These are phyloP conservation scores for Andrena chrysosceles DNA, from an alignment of 2,888 invertebrate species.

Conservation along the genomic window DNA sequence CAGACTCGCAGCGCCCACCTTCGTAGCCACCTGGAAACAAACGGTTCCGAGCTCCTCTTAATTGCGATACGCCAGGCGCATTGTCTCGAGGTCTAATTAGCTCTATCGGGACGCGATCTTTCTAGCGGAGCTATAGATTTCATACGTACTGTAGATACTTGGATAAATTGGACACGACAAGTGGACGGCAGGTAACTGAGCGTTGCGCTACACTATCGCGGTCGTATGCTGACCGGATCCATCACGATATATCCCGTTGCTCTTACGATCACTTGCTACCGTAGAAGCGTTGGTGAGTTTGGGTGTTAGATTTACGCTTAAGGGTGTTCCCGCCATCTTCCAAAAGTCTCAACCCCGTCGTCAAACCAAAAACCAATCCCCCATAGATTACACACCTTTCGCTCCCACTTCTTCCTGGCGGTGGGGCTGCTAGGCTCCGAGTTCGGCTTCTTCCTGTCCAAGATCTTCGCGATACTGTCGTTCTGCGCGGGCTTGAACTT, in stretches of 20 bases:
- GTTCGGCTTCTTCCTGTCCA: constrained; percentile 82
- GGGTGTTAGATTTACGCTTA: too few relatives aligned
- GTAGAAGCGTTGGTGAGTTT: too few relatives aligned
- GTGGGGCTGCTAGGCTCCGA: constrained; percentile 84
- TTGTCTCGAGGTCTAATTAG: constrained; percentile 13
- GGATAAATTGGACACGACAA: constrained; percentile 3
- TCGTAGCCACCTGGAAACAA: constrained; percentile 80
- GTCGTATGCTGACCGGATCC: constrained; percentile 3
- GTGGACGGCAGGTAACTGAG: neutral
- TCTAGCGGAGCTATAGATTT: neutral
- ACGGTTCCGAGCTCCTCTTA: neutral
- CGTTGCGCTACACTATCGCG: constrained; percentile 2
- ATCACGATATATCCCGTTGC: constrained; percentile 1
- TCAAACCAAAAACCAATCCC: neutral
- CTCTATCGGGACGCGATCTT: neutral
- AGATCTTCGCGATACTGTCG: constrained; percentile 82
- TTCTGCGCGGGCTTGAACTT: constrained; percentile 82
- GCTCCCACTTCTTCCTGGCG: constrained; percentile 83
- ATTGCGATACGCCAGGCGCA: neutral
- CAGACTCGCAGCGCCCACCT: constrained; percentile 86
- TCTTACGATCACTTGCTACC: neutral
- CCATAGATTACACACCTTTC: constrained; percentile 75
- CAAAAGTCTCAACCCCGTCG: neutral
- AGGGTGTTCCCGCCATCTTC: neutral
- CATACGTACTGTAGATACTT: neutral